Conservation (phyloP, 2,113 vertebrate genomes). For the Chiloscyllium plagiosum region DNA sequence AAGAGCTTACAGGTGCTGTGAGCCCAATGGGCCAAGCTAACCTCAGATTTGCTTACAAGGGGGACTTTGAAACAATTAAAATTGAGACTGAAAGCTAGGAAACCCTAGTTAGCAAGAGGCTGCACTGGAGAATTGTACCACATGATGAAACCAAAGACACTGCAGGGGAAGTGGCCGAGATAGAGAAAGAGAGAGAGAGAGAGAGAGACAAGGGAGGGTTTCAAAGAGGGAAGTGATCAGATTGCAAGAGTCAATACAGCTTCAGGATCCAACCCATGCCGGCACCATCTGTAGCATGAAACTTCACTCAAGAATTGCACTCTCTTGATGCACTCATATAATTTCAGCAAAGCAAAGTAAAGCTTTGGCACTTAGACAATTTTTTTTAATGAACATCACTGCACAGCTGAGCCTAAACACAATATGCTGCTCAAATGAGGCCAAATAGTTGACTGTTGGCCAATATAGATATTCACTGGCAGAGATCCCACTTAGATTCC, state of each 20-base stretch:
- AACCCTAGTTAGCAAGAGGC: not conserved
- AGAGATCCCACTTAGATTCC: not conserved
- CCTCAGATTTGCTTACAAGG: not conserved
- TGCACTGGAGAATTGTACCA: not conserved
- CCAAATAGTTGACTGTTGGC: not conserved
- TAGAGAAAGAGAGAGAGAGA: no score
- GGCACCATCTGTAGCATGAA: no score
- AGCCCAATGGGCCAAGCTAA: not conserved
- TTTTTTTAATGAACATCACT: not conserved
- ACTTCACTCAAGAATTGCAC: no score
- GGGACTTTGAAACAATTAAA: not conserved
- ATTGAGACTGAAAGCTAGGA: not conserved
- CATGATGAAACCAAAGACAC: not conserved
- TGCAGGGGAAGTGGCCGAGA: not conserved
- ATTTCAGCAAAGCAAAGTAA: not conserved
- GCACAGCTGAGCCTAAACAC: not conserved
- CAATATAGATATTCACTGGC: not conserved
- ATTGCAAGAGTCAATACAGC: not conserved
- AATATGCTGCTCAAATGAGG: not conserved
- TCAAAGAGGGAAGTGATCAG: not conserved
- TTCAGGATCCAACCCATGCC: not conserved
- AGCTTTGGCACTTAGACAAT: not conserved
- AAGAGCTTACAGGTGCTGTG: not conserved
- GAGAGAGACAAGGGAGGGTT: not conserved
- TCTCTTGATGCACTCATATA: not conserved